Conservation (phyloP, 2,888 invertebrate species). For the Eristalis intricaria region DNA sequence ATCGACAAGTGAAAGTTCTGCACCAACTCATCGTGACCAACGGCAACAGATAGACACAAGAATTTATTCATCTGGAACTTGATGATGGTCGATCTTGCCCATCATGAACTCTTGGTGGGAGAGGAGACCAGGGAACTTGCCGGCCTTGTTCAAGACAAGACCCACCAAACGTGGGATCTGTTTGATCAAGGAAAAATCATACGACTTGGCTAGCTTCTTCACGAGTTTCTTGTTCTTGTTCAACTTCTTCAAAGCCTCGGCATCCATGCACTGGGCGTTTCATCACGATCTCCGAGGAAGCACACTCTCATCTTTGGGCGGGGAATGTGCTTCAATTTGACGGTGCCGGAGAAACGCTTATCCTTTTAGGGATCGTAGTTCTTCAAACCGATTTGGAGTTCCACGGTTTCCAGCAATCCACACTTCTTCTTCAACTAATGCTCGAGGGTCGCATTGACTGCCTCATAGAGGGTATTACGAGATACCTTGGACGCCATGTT, state of each 20-base stretch:
- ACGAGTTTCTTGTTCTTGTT: no score
- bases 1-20: slow-evolving; percentile 98
- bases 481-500: no score
- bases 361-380: slow-evolving; percentile 99
- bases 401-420: slow-evolving; percentile 98
- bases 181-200: slow-evolving; percentile 99
- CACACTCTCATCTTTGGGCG: slow-evolving; percentile 65
- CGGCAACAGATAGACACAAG: slow-evolving; percentile 96
- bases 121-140: slow-evolving; percentile 99
- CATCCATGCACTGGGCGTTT: slow-evolving; percentile 98
- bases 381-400: slow-evolving; percentile 99
- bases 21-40: slow-evolving; percentile 97
- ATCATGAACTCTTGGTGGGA: slow-evolving; percentile 98
- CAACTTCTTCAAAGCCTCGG: slow-evolving; percentile 98
- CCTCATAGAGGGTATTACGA: no score
- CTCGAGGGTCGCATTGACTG: no score
- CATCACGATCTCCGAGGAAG: slow-evolving; percentile 99
- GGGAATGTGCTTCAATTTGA: no score
- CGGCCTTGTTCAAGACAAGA: slow-evolving; percentile 99
- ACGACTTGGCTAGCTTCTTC: no score
- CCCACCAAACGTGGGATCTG: slow-evolving; percentile 99
- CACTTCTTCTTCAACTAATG: slow-evolving; percentile 93
- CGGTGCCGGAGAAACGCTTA: slow-evolving; percentile 99
- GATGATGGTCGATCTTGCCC: slow-evolving; percentile 99
- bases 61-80: slow-evolving; percentile 99